Conservation (phyloP, 2,113 vertebrate genomes). For the Pelodiscus sinensis region DNA sequence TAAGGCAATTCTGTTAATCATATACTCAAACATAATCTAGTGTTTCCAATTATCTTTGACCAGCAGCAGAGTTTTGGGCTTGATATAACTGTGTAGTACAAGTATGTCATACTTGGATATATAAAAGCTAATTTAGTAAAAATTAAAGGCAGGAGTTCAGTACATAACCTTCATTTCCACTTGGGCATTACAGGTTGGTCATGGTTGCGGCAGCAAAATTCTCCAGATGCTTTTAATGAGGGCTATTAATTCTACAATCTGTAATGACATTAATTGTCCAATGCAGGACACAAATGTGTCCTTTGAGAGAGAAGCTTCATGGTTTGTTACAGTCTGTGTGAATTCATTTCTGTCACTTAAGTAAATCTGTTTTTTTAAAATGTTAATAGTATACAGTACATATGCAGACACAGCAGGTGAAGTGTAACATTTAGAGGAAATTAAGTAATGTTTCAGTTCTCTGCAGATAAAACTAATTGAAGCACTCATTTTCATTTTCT, state of each 20-base stretch:
- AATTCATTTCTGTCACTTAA: slow-evolving; percentile 33
- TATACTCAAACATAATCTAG: not conserved
- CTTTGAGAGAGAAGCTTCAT: slow-evolving; percentile 39
- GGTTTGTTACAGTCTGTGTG: slow-evolving; percentile 9
- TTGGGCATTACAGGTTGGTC: slow-evolving; percentile 23
- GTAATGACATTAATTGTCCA: slow-evolving; percentile 60
- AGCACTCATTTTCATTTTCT: not conserved
- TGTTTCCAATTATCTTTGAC: not conserved
- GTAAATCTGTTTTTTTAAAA: not conserved
- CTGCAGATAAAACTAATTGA: not conserved
- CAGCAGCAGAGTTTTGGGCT: not conserved
- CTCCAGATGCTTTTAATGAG: slow-evolving; percentile 72
- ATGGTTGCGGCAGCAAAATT: slow-evolving; percentile 37
- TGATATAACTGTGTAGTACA: not conserved
- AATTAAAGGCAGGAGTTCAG: not conserved
- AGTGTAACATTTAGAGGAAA: slow-evolving; percentile 14
- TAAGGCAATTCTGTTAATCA: not conserved
- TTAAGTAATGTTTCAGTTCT: not conserved
- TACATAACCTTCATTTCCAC: slow-evolving; percentile 56
- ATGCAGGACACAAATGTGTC: slow-evolving; percentile 18
- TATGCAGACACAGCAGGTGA: not conserved
- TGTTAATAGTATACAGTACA: not conserved
- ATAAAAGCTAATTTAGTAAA: not conserved
- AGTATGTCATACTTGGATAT: not conserved
- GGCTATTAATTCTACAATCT: slow-evolving; percentile 66